These are phyloP conservation scores for Typhlomys cinereus DNA, from an alignment of 2,113 vertebrate species.

Conservation along the genomic window DNA sequence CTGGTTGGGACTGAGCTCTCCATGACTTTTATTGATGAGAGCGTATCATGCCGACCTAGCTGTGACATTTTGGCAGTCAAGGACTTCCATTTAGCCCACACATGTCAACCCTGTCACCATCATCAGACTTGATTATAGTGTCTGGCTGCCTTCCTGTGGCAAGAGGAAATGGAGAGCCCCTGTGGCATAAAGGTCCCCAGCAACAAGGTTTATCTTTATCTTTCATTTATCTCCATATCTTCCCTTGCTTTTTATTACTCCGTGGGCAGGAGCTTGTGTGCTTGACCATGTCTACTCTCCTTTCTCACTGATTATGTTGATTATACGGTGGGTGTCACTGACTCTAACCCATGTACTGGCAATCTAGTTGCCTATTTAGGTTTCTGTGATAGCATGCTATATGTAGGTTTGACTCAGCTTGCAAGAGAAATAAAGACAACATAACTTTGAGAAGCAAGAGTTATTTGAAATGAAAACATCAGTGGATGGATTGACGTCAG, in stretches of 20 bases:
- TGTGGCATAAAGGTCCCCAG: fast-evolving
- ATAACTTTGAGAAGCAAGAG: not conserved
- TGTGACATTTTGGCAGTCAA: fast-evolving
- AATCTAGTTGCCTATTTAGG: fast-evolving
- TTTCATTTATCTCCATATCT: fast-evolving
- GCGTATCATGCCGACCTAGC: fast-evolving
- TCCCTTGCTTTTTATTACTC: too few species aligned
- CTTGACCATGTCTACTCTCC: not conserved
- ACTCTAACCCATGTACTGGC: not conserved
- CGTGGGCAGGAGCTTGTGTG: not conserved
- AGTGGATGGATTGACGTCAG: not conserved
- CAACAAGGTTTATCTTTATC: fast-evolving
- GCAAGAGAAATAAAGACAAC: not conserved
- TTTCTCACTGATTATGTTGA: fast-evolving
- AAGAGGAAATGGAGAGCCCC: fast-evolving
- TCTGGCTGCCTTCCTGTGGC: not conserved
- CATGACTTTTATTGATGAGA: fast-evolving
- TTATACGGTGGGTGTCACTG: too few species aligned
- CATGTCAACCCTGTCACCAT: not conserved
- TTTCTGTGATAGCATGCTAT: not conserved
- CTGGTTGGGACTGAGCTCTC: not conserved
- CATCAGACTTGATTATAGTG: not conserved
- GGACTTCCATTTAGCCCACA: fast-evolving
- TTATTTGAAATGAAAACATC: not conserved
- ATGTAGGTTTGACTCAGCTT: not conserved